Conservation (phyloP, 2,113 vertebrate genomes). For the Dasyurus viverrinus region DNA sequence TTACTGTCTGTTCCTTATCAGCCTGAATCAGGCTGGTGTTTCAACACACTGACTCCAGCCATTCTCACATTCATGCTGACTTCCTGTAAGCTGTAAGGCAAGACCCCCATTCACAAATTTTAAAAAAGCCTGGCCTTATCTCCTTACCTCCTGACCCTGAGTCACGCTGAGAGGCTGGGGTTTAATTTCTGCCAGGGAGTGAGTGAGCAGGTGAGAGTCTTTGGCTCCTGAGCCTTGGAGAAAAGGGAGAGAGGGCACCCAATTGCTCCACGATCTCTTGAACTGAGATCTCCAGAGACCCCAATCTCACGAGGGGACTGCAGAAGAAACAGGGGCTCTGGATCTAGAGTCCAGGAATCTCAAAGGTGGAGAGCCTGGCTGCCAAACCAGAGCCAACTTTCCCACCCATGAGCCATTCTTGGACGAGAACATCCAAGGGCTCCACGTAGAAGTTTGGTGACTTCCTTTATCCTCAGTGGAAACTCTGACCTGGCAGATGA, state of each 20-base stretch:
- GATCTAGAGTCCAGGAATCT: not conserved
- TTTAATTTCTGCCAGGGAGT: constrained; percentile 71
- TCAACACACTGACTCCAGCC: constrained; percentile 85
- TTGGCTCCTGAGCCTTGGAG: constrained; percentile 37
- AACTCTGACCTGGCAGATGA: not conserved
- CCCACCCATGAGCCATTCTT: not conserved
- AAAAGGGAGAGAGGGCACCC: not conserved
- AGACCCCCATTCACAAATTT: constrained; percentile 88
- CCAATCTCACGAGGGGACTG: not conserved
- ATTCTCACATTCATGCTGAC: constrained; percentile 87
- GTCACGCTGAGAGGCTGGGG: constrained; percentile 61
- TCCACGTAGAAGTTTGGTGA: not conserved
- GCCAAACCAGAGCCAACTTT: not conserved
- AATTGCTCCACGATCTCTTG: rapidly evolving
- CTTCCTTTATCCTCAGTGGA: not conserved
- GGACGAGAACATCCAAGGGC: not conserved
- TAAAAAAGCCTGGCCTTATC: constrained; percentile 87
- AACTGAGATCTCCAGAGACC: not conserved
- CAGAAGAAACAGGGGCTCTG: not conserved
- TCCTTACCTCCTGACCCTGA: constrained; percentile 87
- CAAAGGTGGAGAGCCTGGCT: rapidly evolving
- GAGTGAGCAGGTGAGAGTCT: constrained; percentile 81
- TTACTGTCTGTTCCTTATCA: constrained; percentile 86
- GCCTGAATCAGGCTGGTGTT: constrained; percentile 90
- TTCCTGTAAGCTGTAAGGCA: constrained; percentile 93